These are phyloP conservation scores for Sinella curviseta DNA, from an alignment of 1,140 invertebrate species.

Conservation along the genomic window DNA sequence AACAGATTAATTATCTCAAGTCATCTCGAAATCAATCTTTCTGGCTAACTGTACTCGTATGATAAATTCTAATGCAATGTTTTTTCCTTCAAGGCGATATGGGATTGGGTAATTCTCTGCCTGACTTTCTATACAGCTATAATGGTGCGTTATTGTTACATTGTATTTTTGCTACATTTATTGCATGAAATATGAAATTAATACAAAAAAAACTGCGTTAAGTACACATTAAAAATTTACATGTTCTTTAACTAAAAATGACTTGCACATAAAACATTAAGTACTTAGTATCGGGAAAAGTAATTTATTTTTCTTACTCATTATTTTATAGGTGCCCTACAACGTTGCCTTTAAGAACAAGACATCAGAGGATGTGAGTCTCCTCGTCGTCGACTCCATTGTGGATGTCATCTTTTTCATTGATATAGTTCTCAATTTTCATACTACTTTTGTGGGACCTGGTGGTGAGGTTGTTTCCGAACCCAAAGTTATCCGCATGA, in stretches of 20 bases:
- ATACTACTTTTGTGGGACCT: constrained; percentile 98
- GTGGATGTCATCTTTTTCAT: constrained; percentile 99
- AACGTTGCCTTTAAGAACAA: constrained; percentile 99
- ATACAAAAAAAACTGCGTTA: neutral
- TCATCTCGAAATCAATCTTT: too few species aligned
- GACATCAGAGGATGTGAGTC: constrained; percentile 90
- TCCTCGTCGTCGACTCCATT: constrained; percentile 85
- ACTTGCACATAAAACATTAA: neutral
- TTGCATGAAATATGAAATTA: neutral
- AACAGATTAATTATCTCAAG: too few species aligned
- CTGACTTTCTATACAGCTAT: constrained; percentile 99
- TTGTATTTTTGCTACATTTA: neutral
- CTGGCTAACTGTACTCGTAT: too few species aligned
- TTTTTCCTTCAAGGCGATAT: constrained; percentile 97
- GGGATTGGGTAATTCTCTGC: constrained; percentile 99
- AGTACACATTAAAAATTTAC: neutral
- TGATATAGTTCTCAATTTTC: constrained; percentile 99
- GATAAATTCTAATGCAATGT: too few species aligned
- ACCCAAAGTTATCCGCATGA: constrained; percentile 95
- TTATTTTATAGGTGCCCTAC: too few species aligned
- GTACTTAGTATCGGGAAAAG: neutral
- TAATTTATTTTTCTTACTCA: neutral
- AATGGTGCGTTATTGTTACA: too few species aligned
- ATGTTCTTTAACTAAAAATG: neutral
- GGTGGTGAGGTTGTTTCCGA: constrained; percentile 91